A percentile compares a stretch with the other conserved stretches of the same genome.
These are phyloP conservation scores for Wiebesia pumilae DNA, from an alignment of 1,140 invertebrate genomes.

Conservation along the genomic window DNA sequence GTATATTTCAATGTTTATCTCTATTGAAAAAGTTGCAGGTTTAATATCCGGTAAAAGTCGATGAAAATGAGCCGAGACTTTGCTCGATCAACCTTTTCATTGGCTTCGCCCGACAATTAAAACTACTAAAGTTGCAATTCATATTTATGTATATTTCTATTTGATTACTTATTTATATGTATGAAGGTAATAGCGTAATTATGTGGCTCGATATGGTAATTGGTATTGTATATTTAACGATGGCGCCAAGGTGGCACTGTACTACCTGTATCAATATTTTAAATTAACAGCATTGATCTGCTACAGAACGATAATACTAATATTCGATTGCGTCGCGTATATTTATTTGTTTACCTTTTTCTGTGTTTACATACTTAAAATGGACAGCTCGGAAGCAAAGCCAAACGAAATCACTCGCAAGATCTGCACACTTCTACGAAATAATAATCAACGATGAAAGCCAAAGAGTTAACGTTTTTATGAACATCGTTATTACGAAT, in stretches of 20 bases:
- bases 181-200: constrained; percentile 50
- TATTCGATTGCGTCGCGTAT: neutral
- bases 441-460: neutral
- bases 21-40: constrained; percentile 13
- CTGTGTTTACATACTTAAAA: constrained; percentile 10
- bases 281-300: constrained; percentile 40
- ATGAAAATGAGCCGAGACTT: neutral
- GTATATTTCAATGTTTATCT: constrained; percentile 21
- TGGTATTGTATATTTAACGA: constrained; percentile 50
- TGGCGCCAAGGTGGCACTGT: constrained; percentile 29
- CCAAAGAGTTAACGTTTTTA: neutral
- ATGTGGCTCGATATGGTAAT: constrained; percentile 53
- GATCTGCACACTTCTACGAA: neutral
- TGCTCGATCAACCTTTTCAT: constrained; percentile 12
- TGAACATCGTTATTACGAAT: neutral
- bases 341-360: constrained; percentile 22
- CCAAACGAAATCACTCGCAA: neutral
- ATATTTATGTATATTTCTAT: constrained; percentile 32
- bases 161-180: constrained; percentile 39
- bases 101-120: neutral
- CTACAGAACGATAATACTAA: constrained; percentile 24
- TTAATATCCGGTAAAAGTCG: constrained; percentile 22
- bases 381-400: constrained; percentile 11
- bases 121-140: constrained; percentile 27
- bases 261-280: constrained; percentile 11